A percentile compares a stretch with the other conserved stretches of the same genome.
Evolutionary conservation across 1,140 invertebrate species (phyloP).

Genomic region (Tetranychus urticae): DNA sequence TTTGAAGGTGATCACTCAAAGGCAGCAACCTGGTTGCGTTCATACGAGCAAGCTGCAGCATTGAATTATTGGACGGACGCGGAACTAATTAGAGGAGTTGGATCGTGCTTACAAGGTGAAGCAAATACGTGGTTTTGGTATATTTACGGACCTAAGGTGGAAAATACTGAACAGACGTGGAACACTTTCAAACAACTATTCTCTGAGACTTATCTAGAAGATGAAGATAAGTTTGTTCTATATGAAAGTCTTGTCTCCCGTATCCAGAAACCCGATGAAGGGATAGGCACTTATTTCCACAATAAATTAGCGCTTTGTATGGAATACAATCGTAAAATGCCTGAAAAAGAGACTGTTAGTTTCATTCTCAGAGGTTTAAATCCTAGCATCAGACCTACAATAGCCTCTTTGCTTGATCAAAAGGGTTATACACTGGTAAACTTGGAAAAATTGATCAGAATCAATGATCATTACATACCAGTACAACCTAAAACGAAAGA

Average conservation of each 20-base stretch:
- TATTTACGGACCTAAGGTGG: no score
- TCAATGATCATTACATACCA: background rate
- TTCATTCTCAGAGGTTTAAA: background rate
- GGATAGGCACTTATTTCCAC: background rate
- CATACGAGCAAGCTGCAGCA: no score
- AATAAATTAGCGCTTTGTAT: background rate
- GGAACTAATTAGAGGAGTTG: no score
- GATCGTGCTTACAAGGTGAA: no score
- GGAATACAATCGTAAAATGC: background rate
- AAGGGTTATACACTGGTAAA: background rate
- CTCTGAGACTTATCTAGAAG: no score
- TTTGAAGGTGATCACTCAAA: no score
- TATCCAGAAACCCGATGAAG: background rate
- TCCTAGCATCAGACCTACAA: background rate
- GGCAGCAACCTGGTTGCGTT: no score
- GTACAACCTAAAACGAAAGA: no score
- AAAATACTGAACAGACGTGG: no score
- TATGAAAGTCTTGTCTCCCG: background rate
- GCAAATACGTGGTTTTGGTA: no score
- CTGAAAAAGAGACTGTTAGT: background rate
- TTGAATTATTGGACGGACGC: no score
- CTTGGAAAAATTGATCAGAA: background rate
- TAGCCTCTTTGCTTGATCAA: background rate
- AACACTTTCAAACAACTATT: no score
- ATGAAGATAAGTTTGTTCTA: background rate